Percentiles rank a stretch among this genome's conserved stretches.
phyloP scores from a whole-genome alignment of 2,888 invertebrate genomes.

The Acanthoscelides obtectus region DNA sequence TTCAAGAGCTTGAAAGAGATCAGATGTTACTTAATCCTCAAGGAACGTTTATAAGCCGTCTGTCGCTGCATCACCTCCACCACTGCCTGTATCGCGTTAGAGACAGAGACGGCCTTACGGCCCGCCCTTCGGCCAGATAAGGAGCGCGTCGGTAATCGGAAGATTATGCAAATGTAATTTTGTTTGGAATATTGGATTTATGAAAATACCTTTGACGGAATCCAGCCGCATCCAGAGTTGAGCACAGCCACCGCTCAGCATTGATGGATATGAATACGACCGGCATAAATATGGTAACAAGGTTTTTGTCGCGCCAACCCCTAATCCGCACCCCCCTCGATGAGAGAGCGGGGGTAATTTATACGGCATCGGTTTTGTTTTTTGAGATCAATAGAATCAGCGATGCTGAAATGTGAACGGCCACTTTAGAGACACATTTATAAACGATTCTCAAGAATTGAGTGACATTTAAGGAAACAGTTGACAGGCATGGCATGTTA shows the following conservation, averaged over 20 bases:
- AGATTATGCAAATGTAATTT: conserved; percentile 49
- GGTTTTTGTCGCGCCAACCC: conserved; percentile 17
- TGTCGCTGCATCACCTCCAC: neutral
- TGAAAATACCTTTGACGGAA: conserved; percentile 43
- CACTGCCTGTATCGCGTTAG: conserved; percentile 11
- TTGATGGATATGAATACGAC: conserved; percentile 36
- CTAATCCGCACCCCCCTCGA: neutral
- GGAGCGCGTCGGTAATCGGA: conserved; percentile 39
- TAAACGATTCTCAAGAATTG: too few species aligned
- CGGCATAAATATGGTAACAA: conserved; percentile 28
- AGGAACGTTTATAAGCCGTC: neutral
- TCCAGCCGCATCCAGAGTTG: conserved; percentile 10
- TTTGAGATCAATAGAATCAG: neutral
- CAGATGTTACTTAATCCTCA: too few species aligned
- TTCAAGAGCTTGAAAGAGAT: too few species aligned
- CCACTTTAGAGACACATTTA: too few species aligned
- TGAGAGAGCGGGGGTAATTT: neutral
- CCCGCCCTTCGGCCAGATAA: conserved; percentile 16
- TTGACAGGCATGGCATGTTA: too few species aligned
- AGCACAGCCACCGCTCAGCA: conserved; percentile 20
- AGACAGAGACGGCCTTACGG: conserved; percentile 16
- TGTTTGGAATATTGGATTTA: conserved; percentile 48
- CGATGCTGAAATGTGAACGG: neutral
- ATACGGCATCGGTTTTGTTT: neutral
- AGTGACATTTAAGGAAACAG: too few species aligned